phyloP scores from a whole-genome alignment of 2,113 vertebrate genomes.

The Tragelaphus strepsiceros region DNA sequence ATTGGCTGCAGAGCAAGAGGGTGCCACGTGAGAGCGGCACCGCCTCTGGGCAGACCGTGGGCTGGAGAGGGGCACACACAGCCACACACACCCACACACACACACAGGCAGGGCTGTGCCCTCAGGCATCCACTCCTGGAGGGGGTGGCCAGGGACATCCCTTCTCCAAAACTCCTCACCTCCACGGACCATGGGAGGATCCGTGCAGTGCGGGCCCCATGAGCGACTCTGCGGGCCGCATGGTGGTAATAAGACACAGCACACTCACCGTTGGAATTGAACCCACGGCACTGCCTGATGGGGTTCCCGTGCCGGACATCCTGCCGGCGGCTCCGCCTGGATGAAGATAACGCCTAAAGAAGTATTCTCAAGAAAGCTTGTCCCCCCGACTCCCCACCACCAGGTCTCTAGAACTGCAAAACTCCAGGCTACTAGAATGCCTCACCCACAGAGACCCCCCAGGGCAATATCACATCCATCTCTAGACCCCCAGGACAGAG shows the following conservation, averaged over 20 bases:
- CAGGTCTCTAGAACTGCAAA: background rate
- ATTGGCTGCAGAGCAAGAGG: constrained; percentile 82
- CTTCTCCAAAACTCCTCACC: background rate
- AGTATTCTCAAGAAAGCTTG: background rate
- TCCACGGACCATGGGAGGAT: background rate
- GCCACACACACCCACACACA: background rate
- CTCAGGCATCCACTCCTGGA: background rate
- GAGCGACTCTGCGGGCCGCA: background rate
- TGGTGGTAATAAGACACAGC: background rate
- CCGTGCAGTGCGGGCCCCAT: background rate
- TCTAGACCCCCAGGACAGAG: background rate
- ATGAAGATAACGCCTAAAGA: background rate
- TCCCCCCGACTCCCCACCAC: background rate
- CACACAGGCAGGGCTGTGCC: background rate
- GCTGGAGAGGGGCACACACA: background rate
- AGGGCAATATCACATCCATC: no score
- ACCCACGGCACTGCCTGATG: constrained; percentile 94
- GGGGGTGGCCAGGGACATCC: background rate
- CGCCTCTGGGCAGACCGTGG: background rate
- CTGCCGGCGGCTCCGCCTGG: constrained; percentile 95
- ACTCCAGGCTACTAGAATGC: background rate
- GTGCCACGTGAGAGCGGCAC: accelerated
- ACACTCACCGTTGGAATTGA: constrained; percentile 92
- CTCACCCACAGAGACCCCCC: background rate
- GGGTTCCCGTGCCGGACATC: constrained; percentile 95